A percentile compares a stretch with the other conserved stretches of the same genome.
These are phyloP conservation scores for Falco punctatus DNA, from an alignment of 2,113 vertebrate genomes.

Conservation along the genomic window DNA sequence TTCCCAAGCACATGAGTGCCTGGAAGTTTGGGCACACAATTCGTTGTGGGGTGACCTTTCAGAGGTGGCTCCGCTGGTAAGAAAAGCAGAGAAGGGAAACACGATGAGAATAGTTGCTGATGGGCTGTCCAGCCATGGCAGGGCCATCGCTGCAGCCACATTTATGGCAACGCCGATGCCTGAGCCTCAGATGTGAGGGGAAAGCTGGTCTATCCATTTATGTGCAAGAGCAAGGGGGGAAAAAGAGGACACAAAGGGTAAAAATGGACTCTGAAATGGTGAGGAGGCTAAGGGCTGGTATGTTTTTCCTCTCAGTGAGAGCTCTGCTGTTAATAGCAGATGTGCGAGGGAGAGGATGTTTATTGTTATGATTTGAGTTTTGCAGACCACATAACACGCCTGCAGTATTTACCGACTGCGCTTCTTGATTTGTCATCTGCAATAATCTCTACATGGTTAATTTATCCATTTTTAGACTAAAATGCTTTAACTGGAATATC, in stretches of 20 bases:
- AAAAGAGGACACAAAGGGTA: too few species aligned
- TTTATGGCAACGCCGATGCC: background rate
- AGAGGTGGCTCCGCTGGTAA: background rate
- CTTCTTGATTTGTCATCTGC: slow-evolving; percentile 66
- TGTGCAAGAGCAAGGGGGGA: background rate
- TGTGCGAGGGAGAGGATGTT: slow-evolving; percentile 14
- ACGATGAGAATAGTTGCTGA: background rate
- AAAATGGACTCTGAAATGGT: background rate
- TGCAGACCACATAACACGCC: slow-evolving; percentile 20
- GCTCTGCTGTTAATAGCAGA: background rate
- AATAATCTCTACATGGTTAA: slow-evolving; percentile 59
- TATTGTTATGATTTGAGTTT: slow-evolving; percentile 35
- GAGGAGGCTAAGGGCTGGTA: background rate
- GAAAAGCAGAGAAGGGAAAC: background rate
- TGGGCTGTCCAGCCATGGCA: background rate
- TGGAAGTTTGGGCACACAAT: background rate
- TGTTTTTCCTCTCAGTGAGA: background rate
- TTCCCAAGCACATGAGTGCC: background rate
- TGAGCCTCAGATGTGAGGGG: background rate
- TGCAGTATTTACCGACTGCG: slow-evolving; percentile 36
- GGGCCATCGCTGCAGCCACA: background rate
- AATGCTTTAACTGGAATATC: slow-evolving; percentile 57
- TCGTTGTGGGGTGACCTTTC: background rate
- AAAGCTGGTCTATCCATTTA: background rate
- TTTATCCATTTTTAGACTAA: slow-evolving; percentile 57